These are phyloP conservation scores for Cryptocheilus praepositus DNA, from an alignment of 2,888 invertebrate genomes.

Conservation along the genomic window DNA sequence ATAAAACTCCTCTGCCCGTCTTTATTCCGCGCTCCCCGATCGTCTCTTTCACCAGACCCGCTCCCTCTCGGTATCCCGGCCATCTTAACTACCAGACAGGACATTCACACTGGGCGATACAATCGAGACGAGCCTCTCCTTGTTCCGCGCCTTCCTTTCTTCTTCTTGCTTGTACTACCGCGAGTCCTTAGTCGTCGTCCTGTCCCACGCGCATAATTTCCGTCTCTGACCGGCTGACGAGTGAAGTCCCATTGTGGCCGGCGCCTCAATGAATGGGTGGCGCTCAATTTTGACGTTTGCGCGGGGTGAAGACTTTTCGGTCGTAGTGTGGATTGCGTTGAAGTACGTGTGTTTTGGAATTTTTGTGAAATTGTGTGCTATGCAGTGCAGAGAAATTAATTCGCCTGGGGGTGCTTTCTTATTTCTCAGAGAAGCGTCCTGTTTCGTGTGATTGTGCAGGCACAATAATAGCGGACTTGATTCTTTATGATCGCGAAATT, in stretches of 20 bases:
- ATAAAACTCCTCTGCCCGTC: slow-evolving; percentile 62
- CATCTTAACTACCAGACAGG: slow-evolving; percentile 60
- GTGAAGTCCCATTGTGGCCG: slow-evolving; percentile 18
- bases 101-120: slow-evolving; percentile 57
- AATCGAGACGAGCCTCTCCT: slow-evolving; percentile 37
- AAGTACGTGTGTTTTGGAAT: too few species aligned
- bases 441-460: too few species aligned
- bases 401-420: too few species aligned
- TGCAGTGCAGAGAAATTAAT: too few species aligned
- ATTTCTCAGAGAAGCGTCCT: too few species aligned
- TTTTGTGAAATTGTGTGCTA: too few species aligned
- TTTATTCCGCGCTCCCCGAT: neutral
- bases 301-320: neutral
- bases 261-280: slow-evolving; percentile 12
- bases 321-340: too few species aligned
- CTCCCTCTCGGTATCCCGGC: slow-evolving; percentile 26
- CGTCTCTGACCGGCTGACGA: slow-evolving; percentile 32
- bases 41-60: too few species aligned
- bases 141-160: slow-evolving; percentile 18
- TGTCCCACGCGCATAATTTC: slow-evolving; percentile 55
- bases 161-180: slow-evolving; percentile 17
- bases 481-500: too few species aligned
- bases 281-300: neutral
- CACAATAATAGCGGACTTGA: too few species aligned
- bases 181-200: slow-evolving; percentile 10